Evolutionary conservation across 2,888 invertebrate species (phyloP), one percentile per base, ranked within the genome.

Genomic region (Diachrysia chrysitis): DNA sequence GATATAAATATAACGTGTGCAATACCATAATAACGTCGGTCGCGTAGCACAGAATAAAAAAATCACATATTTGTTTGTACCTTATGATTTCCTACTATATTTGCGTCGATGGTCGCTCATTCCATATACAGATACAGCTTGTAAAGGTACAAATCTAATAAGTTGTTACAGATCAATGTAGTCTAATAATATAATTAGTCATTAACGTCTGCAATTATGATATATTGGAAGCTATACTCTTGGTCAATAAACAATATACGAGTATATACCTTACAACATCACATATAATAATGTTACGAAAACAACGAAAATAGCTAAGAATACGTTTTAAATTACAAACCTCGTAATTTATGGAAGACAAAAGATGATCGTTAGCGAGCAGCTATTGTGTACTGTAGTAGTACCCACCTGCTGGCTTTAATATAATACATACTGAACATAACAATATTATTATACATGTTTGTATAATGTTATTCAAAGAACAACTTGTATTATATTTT

Each of bases 1-100:
- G 32, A 12, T 25, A 73, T 53, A 63, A 65, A 58, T 65, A 76
- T 60, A 78, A 73, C 62, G 63, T 51, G 59, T 65, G 64, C 62
- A 60, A 23, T 25, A 51, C 21, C 6, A 42, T 46, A 53, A 19
- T 61, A 23, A 62, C 23, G 19, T 51, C 53, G 4, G n/a, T n/a
- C n/a, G n/a, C n/a, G n/a, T n/a, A n/a, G n/a, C n/a, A n/a, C n/a
- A n/a, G n/a, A n/a, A n/a, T n/a, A n/a, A n/a, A n/a, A n/a, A n/a
- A n/a, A n/a, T n/a, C n/a, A n/a, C n/a, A 37, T 37, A 12, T 12
- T 12, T 37, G 1, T 37, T 37, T 37, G 14, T 12, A 16, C 12
- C 16, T 16, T 16, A 37, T 16, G 37, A 16, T 5, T 29, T 7
- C 7, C 2, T 7, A 32, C 7, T 9, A 32, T 32, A 10, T 32